phyloP scores from a whole-genome alignment of 2,888 invertebrate genomes.

The Pheosia gnoma region DNA sequence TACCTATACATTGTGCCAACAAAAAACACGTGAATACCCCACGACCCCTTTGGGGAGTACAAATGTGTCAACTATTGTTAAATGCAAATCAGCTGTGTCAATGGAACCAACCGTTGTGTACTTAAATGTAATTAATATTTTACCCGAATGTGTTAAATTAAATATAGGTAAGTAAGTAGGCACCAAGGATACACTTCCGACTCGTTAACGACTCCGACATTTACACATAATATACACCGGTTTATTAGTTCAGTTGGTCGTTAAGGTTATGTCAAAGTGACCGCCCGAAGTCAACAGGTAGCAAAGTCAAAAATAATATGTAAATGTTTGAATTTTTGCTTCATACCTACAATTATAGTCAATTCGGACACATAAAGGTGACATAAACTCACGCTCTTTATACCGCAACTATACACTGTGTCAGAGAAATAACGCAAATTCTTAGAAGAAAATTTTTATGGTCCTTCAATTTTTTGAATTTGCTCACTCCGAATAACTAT shows the following conservation, averaged over 20 bases:
- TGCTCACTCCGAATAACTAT: too few species aligned
- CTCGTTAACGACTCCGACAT: conserved; percentile 9
- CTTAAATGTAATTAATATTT: conserved; percentile 6
- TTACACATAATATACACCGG: conserved; percentile 3
- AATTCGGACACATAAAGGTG: too few species aligned
- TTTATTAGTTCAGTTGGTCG: conserved; percentile 25
- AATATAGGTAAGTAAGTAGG: not conserved
- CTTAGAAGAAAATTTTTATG: too few species aligned
- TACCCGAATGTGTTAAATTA: conserved; percentile 2
- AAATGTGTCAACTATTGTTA: too few species aligned
- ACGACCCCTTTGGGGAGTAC: too few species aligned
- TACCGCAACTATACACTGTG: too few species aligned
- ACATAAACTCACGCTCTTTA: too few species aligned
- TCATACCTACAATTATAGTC: not conserved
- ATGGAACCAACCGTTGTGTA: conserved; percentile 5
- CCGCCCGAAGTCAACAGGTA: conserved; percentile 17
- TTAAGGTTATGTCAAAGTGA: conserved; percentile 35
- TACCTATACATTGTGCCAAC: too few species aligned
- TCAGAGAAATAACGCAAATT: too few species aligned
- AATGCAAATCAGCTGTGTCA: conserved; percentile 21
- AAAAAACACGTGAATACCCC: too few species aligned
- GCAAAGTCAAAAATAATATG: conserved; percentile 19
- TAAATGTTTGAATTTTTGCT: not conserved
- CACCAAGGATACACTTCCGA: conserved; percentile 20
- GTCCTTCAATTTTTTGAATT: too few species aligned